Evolutionary conservation across 2,113 vertebrate genomes (phyloP), one percentile per base, ranked within the genome.

Genomic region (Mirza zaza): DNA sequence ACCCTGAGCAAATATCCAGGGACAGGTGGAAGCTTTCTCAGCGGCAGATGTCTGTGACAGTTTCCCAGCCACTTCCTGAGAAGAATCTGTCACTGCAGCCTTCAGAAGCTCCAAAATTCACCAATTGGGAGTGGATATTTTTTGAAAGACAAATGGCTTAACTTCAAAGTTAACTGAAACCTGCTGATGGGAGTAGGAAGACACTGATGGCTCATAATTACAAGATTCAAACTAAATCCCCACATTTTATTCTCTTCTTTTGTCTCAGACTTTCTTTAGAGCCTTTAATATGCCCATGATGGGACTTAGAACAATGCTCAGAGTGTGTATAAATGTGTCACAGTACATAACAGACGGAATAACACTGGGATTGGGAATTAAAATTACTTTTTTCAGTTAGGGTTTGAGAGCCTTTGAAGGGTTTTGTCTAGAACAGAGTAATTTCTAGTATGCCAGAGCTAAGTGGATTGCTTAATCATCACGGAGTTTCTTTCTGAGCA

Each of bases 151-250:
- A 86, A 81, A 82, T 92, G 39, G 20, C 21, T 90, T 92, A 75
- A 63, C 84, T 90, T 80, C 86, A 96, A 95, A 86, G 65, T 91
- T 94, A 91, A 89, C 52, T 93, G 63, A 95, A 97, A 81, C 20
- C 73, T 91, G 61, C 32, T 93, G 48, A 80, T 68, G 55, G 55
- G 55, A 79, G 25, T 79, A 83, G 76, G 81, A 79, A 93, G 70
- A 50, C 25, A 61, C 77, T 36, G 10, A 34, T 83, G 73, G 42
- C 63, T 96, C 79, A 63, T 50, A 79, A 89, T 89, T 36, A 88
- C 23, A 79, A 93, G 90, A 94, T 67, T 42, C 23, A 93, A 55
- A 80, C 9, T 5, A 67, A 94, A 42, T 50, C 27, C 36, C 61
- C n/a, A 91, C 36, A 85, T 48, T 80, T 91, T 71, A 61, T 85